Evolutionary conservation across 2,113 vertebrate species (phyloP).

Genomic region (Peucedramus taeniatus): DNA sequence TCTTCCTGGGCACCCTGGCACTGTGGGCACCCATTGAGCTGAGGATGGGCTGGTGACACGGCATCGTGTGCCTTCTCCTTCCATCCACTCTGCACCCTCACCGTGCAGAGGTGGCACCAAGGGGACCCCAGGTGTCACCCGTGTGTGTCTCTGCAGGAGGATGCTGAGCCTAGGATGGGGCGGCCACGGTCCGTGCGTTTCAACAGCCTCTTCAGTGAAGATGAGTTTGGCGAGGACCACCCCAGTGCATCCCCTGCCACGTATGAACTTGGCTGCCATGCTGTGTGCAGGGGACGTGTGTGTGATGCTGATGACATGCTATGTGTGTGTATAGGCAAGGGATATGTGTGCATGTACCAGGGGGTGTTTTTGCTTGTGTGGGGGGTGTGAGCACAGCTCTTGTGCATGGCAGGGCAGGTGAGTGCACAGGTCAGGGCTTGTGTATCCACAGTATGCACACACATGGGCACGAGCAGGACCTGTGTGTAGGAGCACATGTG

Average conservation of each 20-base stretch:
- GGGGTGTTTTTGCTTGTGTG: neutral
- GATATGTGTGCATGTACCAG: rapidly evolving
- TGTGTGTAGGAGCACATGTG: rapidly evolving
- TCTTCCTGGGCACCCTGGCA: neutral
- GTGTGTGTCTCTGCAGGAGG: neutral
- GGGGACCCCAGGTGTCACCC: neutral
- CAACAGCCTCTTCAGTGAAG: constrained; percentile 34
- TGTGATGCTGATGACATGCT: neutral
- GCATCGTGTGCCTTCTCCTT: neutral
- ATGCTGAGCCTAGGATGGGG: neutral
- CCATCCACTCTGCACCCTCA: neutral
- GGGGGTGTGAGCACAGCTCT: neutral
- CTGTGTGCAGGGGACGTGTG: neutral
- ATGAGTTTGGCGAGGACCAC: neutral
- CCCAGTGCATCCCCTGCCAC: neutral
- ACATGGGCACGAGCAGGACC: rapidly evolving
- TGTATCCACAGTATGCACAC: neutral
- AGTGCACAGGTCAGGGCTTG: neutral
- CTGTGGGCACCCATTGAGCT: neutral
- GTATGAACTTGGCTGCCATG: neutral
- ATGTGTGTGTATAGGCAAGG: neutral
- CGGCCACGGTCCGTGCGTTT: neutral
- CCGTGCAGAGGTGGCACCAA: neutral
- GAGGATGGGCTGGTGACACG: neutral
- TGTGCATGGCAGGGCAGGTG: too few species aligned